A percentile compares a stretch with the other conserved stretches of the same genome.
Evolutionary conservation across 2,113 vertebrate species (phyloP).

Genomic region (Mormyrus iriodes): DNA sequence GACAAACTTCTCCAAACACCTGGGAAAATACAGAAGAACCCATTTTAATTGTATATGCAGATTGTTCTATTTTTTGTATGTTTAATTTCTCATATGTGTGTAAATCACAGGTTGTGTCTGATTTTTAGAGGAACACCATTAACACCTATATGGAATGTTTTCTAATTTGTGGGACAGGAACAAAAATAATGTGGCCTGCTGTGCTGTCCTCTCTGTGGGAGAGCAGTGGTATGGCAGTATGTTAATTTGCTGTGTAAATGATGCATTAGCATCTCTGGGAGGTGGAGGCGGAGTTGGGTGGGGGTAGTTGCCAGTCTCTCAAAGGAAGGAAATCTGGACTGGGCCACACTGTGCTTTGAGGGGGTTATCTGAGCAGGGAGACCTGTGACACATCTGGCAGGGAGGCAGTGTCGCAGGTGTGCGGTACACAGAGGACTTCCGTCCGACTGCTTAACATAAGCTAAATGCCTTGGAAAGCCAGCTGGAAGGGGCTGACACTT

Average conservation of each 20-base stretch:
- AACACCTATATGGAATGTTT: not conserved
- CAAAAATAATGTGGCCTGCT: not conserved
- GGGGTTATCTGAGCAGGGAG: not conserved
- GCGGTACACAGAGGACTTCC: not conserved
- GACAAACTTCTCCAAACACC: not conserved
- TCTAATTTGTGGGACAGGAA: not conserved
- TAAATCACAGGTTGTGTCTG: conserved; percentile 4
- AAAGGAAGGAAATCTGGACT: not conserved
- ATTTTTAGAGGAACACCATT: not conserved
- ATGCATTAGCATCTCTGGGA: conserved; percentile 17
- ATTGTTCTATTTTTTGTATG: not conserved
- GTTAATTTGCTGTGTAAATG: conserved; percentile 26
- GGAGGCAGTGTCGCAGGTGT: not conserved
- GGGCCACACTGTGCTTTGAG: not conserved
- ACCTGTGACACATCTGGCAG: not conserved
- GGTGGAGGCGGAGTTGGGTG: not conserved
- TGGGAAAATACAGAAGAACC: not conserved
- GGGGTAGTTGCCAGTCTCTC: not conserved
- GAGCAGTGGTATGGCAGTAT: conserved; percentile 6
- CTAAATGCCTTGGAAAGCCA: not conserved
- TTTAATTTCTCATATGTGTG: not conserved
- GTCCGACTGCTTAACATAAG: not conserved
- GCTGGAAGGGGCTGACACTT: not conserved
- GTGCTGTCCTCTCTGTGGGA: not conserved
- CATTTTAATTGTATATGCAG: not conserved